Evolutionary conservation across 2,888 invertebrate species (phyloP).

Genomic region (Troides helena): DNA sequence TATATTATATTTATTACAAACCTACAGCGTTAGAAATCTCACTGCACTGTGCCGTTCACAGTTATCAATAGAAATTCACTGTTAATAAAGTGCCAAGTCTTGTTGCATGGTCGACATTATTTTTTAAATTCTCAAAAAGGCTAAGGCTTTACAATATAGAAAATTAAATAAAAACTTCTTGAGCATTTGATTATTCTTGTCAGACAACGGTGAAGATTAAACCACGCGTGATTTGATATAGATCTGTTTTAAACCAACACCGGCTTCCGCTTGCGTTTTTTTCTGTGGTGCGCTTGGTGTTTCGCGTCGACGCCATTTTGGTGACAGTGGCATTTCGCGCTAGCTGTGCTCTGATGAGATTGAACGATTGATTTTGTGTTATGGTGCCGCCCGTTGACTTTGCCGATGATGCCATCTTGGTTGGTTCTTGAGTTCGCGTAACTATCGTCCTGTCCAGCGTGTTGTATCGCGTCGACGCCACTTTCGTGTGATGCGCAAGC

Average conservation of each 20-base stretch:
- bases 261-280: conserved; percentile 67
- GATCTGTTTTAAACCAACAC: conserved; percentile 59
- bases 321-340: conserved; percentile 6
- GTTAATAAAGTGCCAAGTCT: conserved; percentile 45
- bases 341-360: not conserved
- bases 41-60: conserved; percentile 55
- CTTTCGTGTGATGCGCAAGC: conserved; percentile 37
- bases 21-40: conserved; percentile 56
- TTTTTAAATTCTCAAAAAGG: conserved; percentile 36
- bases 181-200: conserved; percentile 44
- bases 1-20: conserved; percentile 26
- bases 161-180: conserved; percentile 41
- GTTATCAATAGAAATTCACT: conserved; percentile 35
- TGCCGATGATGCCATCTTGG: conserved; percentile 23
- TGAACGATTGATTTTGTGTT: not conserved
- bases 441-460: conserved; percentile 27
- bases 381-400: conserved; percentile 7
- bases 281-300: conserved; percentile 43
- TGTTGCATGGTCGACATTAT: conserved; percentile 46
- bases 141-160: conserved; percentile 33
- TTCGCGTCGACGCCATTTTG: conserved; percentile 34
- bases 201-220: conserved; percentile 36
- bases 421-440: conserved; percentile 4
- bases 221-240: conserved; percentile 34
- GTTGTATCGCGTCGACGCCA: conserved; percentile 34